Percentiles rank a stretch among this genome's conserved stretches.
phyloP scores from a whole-genome alignment of 2,113 vertebrate genomes.

The Indicator indicator region DNA sequence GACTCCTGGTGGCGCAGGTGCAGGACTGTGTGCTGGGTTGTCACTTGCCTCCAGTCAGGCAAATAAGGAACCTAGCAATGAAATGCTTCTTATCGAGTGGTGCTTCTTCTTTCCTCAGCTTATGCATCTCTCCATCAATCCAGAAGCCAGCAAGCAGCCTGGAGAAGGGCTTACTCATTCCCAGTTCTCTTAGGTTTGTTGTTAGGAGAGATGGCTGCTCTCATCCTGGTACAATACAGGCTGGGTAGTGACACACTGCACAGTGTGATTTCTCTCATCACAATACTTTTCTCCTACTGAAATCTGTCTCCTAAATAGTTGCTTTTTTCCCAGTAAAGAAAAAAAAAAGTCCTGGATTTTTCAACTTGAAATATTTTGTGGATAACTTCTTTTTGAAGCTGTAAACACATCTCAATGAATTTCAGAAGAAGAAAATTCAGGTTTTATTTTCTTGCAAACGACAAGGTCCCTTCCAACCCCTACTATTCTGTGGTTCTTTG shows the following conservation, averaged over 20 bases:
- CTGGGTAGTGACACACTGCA: not conserved
- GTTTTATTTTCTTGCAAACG: not conserved
- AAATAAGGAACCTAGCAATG: not conserved
- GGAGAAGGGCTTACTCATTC: not conserved
- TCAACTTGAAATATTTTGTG: not conserved
- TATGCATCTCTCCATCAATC: not conserved
- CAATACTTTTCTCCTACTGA: not conserved
- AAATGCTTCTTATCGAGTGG: not conserved
- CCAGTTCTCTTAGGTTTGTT: not conserved
- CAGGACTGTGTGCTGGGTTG: not conserved
- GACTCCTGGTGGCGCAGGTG: not conserved
- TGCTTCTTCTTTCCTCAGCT: not conserved
- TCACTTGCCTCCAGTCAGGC: not conserved
- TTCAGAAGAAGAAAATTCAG: not conserved
- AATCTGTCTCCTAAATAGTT: not conserved
- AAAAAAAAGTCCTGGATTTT: not conserved
- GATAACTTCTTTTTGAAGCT: not conserved
- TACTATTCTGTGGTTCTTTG: too few relatives aligned
- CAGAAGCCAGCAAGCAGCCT: not conserved
- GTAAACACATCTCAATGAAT: not conserved
- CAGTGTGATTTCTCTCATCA: not conserved
- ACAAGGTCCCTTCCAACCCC: too few relatives aligned
- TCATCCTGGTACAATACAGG: not conserved
- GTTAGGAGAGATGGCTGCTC: not conserved
- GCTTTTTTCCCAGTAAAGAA: not conserved